Evolutionary conservation across 1,140 invertebrate genomes (phyloP).

Genomic region (Harpegnathos saltator): DNA sequence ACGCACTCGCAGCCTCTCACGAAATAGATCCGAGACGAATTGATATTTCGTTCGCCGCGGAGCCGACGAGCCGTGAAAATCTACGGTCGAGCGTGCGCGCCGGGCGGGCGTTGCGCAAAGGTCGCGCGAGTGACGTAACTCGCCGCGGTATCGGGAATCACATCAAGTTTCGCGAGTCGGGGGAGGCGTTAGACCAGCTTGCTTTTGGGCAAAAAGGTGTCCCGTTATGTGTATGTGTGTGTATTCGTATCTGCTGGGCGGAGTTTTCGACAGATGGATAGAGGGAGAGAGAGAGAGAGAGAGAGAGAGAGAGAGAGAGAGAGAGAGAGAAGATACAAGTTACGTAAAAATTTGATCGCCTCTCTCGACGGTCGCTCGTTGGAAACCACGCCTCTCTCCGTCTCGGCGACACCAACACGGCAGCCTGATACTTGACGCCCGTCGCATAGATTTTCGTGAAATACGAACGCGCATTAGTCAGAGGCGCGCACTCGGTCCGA

Average conservation of each 20-base stretch:
- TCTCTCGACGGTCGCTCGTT: not conserved
- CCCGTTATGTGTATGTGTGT: not conserved
- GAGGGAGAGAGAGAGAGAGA: too few species aligned
- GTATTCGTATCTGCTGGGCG: slow-evolving; percentile 40
- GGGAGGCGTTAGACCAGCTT: slow-evolving; percentile 7
- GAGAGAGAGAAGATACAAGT: too few species aligned
- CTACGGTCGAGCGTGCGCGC: not conserved
- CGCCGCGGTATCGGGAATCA: slow-evolving; percentile 20
- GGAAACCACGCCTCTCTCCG: slow-evolving; percentile 27
- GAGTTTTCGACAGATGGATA: slow-evolving; percentile 47
- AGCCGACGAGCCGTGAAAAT: slow-evolving; percentile 28
- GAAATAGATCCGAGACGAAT: slow-evolving; percentile 58
- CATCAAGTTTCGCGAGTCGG: not conserved
- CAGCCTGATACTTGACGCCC: not conserved
- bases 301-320: too few species aligned
- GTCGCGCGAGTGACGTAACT: slow-evolving; percentile 25
- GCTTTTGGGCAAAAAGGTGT: slow-evolving; percentile 2
- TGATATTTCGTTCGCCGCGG: slow-evolving; percentile 44
- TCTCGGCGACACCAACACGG: not conserved
- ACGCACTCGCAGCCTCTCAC: slow-evolving; percentile 23
- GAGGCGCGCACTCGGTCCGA: not conserved
- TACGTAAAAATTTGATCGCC: slow-evolving; percentile 6
- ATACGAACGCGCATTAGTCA: slow-evolving; percentile 8
- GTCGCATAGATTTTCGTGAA: slow-evolving; percentile 27
- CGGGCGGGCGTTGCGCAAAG: slow-evolving; percentile 28